Evolutionary conservation across 2,113 vertebrate genomes (phyloP).

Genomic region (Embiotoca jacksoni): DNA sequence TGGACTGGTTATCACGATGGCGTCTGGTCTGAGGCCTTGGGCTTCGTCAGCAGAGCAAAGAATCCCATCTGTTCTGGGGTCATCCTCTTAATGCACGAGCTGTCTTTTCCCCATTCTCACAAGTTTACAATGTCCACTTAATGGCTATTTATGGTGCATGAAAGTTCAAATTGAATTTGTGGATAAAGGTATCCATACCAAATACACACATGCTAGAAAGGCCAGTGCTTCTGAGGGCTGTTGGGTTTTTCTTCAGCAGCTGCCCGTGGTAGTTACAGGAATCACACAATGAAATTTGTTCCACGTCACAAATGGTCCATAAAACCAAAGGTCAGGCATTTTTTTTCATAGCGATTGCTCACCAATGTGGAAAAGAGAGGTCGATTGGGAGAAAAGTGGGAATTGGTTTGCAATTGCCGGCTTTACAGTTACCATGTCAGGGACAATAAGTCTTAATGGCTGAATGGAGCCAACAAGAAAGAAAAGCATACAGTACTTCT

Average conservation of each 20-base stretch:
- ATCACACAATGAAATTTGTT: constrained; percentile 56
- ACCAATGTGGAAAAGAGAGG: constrained; percentile 67
- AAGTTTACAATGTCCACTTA: constrained; percentile 55
- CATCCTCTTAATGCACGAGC: constrained; percentile 54
- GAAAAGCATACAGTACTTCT: neutral
- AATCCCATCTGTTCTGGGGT: constrained; percentile 71
- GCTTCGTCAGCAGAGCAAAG: constrained; percentile 60
- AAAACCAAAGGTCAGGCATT: constrained; percentile 82
- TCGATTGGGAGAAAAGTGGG: constrained; percentile 37
- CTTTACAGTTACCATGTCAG: constrained; percentile 67
- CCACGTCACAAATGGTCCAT: constrained; percentile 73
- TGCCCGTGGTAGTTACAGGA: constrained; percentile 42
- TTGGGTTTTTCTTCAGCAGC: constrained; percentile 32
- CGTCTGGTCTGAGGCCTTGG: constrained; percentile 57
- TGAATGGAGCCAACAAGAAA: constrained; percentile 5
- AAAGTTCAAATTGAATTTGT: constrained; percentile 72
- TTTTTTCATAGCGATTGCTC: constrained; percentile 59
- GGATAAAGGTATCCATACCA: constrained; percentile 29
- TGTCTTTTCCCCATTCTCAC: constrained; percentile 53
- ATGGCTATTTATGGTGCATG: constrained; percentile 74
- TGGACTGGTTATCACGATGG: constrained; percentile 63
- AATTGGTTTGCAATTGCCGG: constrained; percentile 58
- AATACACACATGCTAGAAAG: constrained; percentile 18
- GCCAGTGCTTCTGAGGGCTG: constrained; percentile 28
- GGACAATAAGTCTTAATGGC: constrained; percentile 69